Evolutionary conservation across 2,797 vertebrate genomes (phyloP), one percentile per base, ranked within the genome.

Genomic region (Rhadinocentrus ornatus): DNA sequence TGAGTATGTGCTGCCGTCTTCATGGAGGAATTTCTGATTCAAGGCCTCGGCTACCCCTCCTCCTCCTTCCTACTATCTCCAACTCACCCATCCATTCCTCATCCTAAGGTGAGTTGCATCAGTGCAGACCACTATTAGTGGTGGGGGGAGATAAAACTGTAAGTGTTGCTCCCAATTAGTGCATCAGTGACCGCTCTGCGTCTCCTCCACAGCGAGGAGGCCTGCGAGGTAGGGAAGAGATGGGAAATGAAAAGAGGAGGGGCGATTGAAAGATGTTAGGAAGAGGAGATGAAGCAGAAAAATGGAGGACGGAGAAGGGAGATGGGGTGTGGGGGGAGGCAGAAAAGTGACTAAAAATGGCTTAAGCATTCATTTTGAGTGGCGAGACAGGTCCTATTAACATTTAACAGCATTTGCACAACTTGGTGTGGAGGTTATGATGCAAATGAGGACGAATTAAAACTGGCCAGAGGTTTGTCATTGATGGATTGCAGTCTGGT

Each of bases 391-490:
- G 96, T 99, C 97, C 98, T 97, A 99, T 99, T 99, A 99, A 98
- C 97, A 98, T 99, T 99, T 98, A 99, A 97, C 97, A 98, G 97
- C 97, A 94, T 98, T 98, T 98, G 97, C 97, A 97, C 96, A 98
- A 99, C 97, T 99, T 96, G 96, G 96, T 97, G 96, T 94, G 89
- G 97, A 97, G 97, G 98, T 99, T 99, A 98, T 96, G 97, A 99
- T 99, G 97, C 97, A 99, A 99, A 99, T 99, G 98, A 99, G 97
- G 95, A 97, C 95, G 97, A 99, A 99, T 99, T 99, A 99, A 99
- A 99, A 98, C 95, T 97, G 97, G 96, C 96, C 97, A 96, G 97
- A 96, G 97, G 96, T 99, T 98, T 99, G 98, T 97, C 98, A 99
- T 98, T 99, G 98, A 99, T 99, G 98, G 98, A 99, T 99, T 98